Evolutionary conservation across 2,113 vertebrate genomes (phyloP).

Genomic region (Rhombomys opimus): DNA sequence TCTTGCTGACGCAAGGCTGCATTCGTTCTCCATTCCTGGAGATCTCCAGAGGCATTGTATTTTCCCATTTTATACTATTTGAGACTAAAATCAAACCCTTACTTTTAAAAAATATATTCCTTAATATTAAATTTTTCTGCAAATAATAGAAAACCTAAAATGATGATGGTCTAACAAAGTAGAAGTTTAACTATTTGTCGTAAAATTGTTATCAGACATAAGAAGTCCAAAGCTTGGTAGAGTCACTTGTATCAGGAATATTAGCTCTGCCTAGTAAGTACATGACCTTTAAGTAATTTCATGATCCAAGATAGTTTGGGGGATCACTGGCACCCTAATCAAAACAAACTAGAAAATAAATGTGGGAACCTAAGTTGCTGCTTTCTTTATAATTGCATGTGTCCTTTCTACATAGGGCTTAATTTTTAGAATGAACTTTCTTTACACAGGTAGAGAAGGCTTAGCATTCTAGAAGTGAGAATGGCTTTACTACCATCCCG

Average conservation of each 20-base stretch:
- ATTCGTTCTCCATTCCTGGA: neutral
- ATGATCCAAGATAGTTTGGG: neutral
- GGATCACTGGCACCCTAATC: neutral
- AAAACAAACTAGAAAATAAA: slow-evolving; percentile 7
- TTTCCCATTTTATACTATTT: neutral
- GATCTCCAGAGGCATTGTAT: neutral
- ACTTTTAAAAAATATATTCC: neutral
- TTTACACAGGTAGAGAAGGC: neutral
- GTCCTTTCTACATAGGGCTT: neutral
- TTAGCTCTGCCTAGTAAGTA: neutral
- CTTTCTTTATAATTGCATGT: neutral
- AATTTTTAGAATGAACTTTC: neutral
- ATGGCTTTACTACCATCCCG: neutral
- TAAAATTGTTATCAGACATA: neutral
- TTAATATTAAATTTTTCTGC: slow-evolving; percentile 12
- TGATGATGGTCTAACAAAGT: neutral
- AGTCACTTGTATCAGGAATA: neutral
- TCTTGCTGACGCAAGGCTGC: neutral
- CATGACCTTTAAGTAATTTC: neutral
- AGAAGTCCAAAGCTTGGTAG: neutral
- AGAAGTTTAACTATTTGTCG: neutral
- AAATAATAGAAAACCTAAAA: slow-evolving; percentile 37
- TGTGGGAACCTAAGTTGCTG: neutral
- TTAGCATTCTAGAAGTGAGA: neutral
- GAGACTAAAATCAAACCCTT: neutral